Evolutionary conservation across 92 coral and sea anemone species (phyloP), one percentile per base, ranked within the genome.

Genomic region (Micromussa lordhowensis): DNA sequence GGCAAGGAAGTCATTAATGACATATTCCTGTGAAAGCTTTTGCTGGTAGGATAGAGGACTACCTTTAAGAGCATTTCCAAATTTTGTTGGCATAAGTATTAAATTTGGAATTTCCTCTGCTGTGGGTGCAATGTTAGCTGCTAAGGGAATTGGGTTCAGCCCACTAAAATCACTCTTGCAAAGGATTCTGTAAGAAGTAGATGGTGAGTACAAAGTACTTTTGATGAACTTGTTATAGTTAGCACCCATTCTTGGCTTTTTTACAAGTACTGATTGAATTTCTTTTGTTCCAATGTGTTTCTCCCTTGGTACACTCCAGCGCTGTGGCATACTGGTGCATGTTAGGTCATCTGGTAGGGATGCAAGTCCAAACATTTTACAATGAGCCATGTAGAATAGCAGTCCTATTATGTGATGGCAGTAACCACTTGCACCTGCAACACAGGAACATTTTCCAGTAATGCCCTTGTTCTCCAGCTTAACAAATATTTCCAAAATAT

Each of bases 271-370:
- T 16, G 53, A 57, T 22, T 90, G 91, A 15, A 88, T 64, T 6
- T 49, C 78, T 59, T 84, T 69, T 19, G 26, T 26, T 29, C 44
- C 58, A 53, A 79, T 87, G 9, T 82, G 82, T 70, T 34, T 91
- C 31, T 61, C 82, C 17, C 92, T 72, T 1, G 90, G 96, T 12
- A 94, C 79, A 81, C 92, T 92, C 95, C 92, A 94, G 16, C 85
- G 16, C 64, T 94, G 93, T 30, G 85, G 80, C 92, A 92, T 44
- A 35, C 88, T 87, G 28, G 93, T 92, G 71, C 93, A 92, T 14
- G 96, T 90, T 44, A 94, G 61, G 22, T 88, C 92, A 63, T 94
- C 91, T 10, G 95, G 95, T 22, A 94, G 57, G 3, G 93, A 36
- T 24, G 75, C 32, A 14, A 84, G 70, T 26, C 93, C 94, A 69